These are phyloP conservation scores for Linyphia triangularis DNA, from an alignment of 2,888 invertebrate species.

Conservation along the genomic window DNA sequence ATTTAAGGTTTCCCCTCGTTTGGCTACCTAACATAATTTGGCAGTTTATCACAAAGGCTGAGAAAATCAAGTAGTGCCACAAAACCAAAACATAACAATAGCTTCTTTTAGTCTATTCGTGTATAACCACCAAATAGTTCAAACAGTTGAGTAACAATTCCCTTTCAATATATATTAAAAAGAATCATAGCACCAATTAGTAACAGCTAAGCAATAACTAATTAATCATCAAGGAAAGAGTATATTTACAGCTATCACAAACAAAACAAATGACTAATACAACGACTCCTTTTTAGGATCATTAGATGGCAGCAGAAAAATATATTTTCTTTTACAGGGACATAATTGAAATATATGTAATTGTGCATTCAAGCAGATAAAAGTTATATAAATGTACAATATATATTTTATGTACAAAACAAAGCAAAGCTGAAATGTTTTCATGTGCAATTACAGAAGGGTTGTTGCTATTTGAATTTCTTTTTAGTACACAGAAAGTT, in stretches of 20 bases:
- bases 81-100: no score
- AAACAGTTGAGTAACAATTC: no score
- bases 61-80: no score
- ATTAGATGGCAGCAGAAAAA: constrained; percentile 47
- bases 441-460: no score
- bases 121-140: no score
- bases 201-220: neutral
- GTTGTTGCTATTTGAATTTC: neutral
- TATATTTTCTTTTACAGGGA: constrained; percentile 5
- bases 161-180: neutral
- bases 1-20: no score
- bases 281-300: neutral
- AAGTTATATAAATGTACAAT: constrained; percentile 46
- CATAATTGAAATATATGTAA: constrained; percentile 17
- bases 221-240: neutral
- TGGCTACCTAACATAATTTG: no score
- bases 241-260: constrained; percentile 2
- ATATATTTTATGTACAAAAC: constrained; percentile 44
- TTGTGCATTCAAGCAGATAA: constrained; percentile 22
- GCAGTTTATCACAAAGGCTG: no score
- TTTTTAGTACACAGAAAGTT: no score
- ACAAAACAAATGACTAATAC: constrained; percentile 33
- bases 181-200: constrained; percentile 24
- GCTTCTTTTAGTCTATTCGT: no score
- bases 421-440: constrained; percentile 48